phyloP scores from a whole-genome alignment of 2,888 invertebrate species.

The Lasioglossum oenotherae region DNA sequence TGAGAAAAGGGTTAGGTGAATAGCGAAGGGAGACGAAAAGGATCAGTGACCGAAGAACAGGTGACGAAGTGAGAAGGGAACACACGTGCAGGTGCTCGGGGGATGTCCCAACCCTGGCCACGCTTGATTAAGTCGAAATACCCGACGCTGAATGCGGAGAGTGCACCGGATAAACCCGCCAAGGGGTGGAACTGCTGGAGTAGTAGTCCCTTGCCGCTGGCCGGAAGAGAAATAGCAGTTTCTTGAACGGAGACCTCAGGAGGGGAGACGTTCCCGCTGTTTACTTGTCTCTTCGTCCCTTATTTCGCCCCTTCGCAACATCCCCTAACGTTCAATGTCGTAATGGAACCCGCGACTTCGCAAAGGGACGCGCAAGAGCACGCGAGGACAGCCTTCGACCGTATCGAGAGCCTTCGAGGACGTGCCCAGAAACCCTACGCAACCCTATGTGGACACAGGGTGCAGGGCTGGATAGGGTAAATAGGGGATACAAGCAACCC shows the following conservation, averaged over 20 bases:
- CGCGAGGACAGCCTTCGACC: background rate
- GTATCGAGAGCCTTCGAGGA: conserved; percentile 6
- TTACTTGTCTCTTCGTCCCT: conserved; percentile 48
- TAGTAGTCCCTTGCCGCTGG: conserved; percentile 13
- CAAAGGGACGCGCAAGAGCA: background rate
- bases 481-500: conserved; percentile 40
- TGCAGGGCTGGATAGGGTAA: conserved; percentile 40
- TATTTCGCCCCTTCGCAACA: background rate
- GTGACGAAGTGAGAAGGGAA: conserved; percentile 1
- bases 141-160: background rate
- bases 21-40: background rate
- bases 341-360: conserved; percentile 32
- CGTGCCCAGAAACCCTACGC: background rate
- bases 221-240: conserved; percentile 34
- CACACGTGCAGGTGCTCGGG: background rate
- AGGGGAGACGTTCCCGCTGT: conserved; percentile 41
- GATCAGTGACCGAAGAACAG: background rate
- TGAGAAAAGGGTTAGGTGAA: background rate
- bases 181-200: conserved; percentile 15
- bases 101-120: conserved; percentile 30
- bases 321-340: conserved; percentile 45
- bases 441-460: conserved; percentile 14
- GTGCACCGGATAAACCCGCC: background rate
- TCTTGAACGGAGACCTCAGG: conserved; percentile 39
- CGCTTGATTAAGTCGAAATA: conserved; percentile 73